Base-by-base conservation (phyloP, 2,113 vertebrate species). In the Rhynchopsitta pachyrhyncha region DNA sequence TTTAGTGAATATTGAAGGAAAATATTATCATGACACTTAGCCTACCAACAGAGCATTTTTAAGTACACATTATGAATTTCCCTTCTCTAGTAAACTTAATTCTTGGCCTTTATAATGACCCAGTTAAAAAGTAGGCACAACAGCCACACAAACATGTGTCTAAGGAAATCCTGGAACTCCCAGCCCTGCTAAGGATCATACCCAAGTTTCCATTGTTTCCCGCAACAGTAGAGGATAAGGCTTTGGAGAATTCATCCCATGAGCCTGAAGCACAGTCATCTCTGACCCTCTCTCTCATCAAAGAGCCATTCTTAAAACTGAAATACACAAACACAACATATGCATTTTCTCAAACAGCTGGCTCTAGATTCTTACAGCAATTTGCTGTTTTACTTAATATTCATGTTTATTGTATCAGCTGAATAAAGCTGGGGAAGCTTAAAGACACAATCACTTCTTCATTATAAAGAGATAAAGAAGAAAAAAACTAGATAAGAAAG, bases 301-400 rank as follows among this genome's bases (percentile, higher is more conserved):
- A 97, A 82, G 99, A 99, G 9, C 99, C 99, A 1, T 99, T 99
- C 97, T 99, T 99, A 96, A 99, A 99, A 97, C 99, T 99, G 97
- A 83, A 97, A 97, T 77, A 92, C 33, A 92, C 57, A 91, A 86
- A 82, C 55, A 92, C 11, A 86, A 13, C 60, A 44, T 3, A 46
- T 7, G 13, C 7, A 49, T 90, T 86, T 84, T 82, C 31, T 28
- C 91, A 87, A 92, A 52, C 0, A 3, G 69, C 52, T 62, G 35
- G 19, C 29, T 70, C 17, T 41, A 55, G 10, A 59, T 73, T 66
- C 82, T 90, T 82, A 19, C 81, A 69, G 55, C 3, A 17, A 50
- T 68, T 57, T 41, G 16, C 25, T 86, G 47, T 8, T 93, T 89
- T 64, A 52, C 17, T 73, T 24, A 2, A 27, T 66, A 41, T 9